phyloP scores from a whole-genome alignment of 2,797 vertebrate genomes.

The Naso thynnoides region DNA sequence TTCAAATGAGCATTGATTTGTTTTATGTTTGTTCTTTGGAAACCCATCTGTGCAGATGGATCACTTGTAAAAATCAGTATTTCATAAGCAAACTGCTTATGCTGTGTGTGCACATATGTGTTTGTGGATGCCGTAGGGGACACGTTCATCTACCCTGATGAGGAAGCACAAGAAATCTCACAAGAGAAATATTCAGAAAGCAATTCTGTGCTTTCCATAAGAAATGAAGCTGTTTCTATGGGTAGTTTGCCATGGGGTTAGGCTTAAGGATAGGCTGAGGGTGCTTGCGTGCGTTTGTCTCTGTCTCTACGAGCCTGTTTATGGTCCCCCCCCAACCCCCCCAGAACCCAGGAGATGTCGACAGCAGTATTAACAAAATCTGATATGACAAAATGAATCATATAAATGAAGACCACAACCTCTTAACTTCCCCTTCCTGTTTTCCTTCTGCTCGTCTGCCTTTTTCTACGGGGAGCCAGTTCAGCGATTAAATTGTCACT shows the following conservation, averaged over 20 bases:
- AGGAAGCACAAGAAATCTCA: slow-evolving; percentile 43
- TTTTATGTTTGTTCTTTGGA: slow-evolving; percentile 46
- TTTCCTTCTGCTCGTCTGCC: slow-evolving; percentile 61
- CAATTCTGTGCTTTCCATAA: slow-evolving; percentile 23
- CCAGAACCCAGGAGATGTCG: slow-evolving; percentile 57
- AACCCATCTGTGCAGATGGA: slow-evolving; percentile 42
- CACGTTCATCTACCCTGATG: slow-evolving; percentile 45
- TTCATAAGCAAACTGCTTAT: slow-evolving; percentile 32
- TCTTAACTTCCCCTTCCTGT: slow-evolving; percentile 63
- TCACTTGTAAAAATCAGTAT: slow-evolving; percentile 36
- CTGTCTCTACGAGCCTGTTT: slow-evolving; percentile 50
- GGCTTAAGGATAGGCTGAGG: slow-evolving; percentile 52
- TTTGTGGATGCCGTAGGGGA: slow-evolving; percentile 21
- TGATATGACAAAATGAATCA: slow-evolving; percentile 83
- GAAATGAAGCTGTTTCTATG: slow-evolving; percentile 41
- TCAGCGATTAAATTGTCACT: slow-evolving; percentile 84
- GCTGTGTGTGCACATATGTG: neutral
- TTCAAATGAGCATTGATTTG: slow-evolving; percentile 61
- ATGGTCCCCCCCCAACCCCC: slow-evolving; percentile 25
- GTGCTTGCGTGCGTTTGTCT: slow-evolving; percentile 39
- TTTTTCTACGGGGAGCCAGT: slow-evolving; percentile 72
- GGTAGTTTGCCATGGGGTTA: slow-evolving; percentile 43
- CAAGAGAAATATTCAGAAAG: slow-evolving; percentile 32
- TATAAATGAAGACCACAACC: slow-evolving; percentile 80
- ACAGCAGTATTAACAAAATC: slow-evolving; percentile 78